phyloP scores from a whole-genome alignment of 2,797 vertebrate genomes.

The Coccyzus lansbergi region DNA sequence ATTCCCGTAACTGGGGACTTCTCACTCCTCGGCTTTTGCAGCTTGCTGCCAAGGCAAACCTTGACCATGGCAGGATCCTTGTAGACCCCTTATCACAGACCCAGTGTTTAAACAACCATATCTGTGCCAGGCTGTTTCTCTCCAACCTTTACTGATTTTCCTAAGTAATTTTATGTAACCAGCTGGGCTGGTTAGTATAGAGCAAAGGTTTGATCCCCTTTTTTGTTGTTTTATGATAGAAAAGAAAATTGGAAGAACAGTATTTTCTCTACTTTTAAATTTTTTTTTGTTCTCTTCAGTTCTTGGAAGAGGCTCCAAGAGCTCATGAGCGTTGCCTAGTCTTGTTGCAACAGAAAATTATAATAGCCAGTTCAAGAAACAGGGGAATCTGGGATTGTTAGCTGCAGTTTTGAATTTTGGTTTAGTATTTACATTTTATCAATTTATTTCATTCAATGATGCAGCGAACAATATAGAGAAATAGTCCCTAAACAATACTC shows the following conservation, averaged over 20 bases:
- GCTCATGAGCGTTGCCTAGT: rapidly evolving
- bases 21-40: background rate
- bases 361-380: background rate
- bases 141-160: conserved; percentile 18
- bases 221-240: background rate
- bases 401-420: background rate
- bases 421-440: background rate
- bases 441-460: background rate
- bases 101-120: background rate
- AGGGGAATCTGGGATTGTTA: background rate
- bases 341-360: background rate
- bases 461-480: background rate
- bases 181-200: background rate
- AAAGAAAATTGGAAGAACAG: background rate
- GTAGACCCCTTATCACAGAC: conserved; percentile 10
- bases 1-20: background rate
- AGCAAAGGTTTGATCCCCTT: background rate
- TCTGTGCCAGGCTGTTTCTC: background rate
- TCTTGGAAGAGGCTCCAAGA: background rate
- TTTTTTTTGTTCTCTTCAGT: background rate
- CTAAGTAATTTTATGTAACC: background rate
- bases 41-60: background rate
- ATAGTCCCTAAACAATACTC: background rate
- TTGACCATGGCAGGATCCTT: background rate
- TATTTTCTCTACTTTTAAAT: background rate